Evolutionary conservation across 2,888 invertebrate species (phyloP), one percentile per base, ranked within the genome.

Genomic region (Cheilosia soror): DNA sequence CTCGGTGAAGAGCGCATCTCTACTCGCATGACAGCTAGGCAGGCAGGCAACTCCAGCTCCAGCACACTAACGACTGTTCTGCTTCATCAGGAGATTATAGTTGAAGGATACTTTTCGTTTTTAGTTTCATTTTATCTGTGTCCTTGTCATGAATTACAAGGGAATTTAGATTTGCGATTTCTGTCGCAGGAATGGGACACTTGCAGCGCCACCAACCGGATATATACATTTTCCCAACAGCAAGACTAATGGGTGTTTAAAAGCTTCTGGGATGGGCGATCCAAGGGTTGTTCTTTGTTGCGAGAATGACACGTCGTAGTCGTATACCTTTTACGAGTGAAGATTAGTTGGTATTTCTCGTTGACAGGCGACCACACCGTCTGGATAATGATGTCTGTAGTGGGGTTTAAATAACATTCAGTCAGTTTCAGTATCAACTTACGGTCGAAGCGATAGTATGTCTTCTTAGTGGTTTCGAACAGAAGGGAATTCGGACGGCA

Each of bases 61-160:
- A 11, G 44, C 44, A 15, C 37, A 71, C 75, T 85, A 80, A 80
- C 80, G 84, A 80, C 81, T 81, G 76, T 81, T 81, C 72, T 68
- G 85, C 85, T 81, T 81, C 85, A 77, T 81, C 85, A 77, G 80
- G 58, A 81, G 85, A 80, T 81, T 85, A 85, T 57, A 62, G 76
- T 68, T 57, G 72, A 85, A 66, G 81, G 44, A 72, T 72, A 62
- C 75, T 77, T 80, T 65, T 33, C 20, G 13, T 58, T 58, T 37
- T 71, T 62, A 53, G 15, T 53, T 62, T 44, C 44, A 29, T 57
- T 63, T 83, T 60, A 75, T 79, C 79, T 65, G 62, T 72, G 71
- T 77, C 57, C 85, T 80, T 85, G 85, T 77, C 81, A 47, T 44
- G 85, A 81, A 77, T 81, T 85, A 85, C 81, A 85, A 55, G 62